Conservation (phyloP, 2,888 invertebrate species). For the Cheilosia scutellata region DNA sequence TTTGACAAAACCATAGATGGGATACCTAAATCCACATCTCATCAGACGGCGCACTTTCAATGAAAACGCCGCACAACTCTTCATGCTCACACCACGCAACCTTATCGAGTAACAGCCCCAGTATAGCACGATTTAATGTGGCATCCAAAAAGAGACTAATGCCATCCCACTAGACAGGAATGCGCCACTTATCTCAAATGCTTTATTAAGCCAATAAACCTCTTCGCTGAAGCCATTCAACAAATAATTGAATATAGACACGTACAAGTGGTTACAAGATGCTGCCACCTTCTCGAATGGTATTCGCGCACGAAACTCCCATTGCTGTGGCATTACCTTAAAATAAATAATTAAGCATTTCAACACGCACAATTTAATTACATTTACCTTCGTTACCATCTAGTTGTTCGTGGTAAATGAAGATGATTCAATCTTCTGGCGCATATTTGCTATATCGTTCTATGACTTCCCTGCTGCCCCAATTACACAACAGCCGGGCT, state of each 20-base stretch:
- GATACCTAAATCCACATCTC: too few species aligned
- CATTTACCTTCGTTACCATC: conserved; percentile 36
- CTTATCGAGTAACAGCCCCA: too few species aligned
- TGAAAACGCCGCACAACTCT: too few species aligned
- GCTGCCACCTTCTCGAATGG: background rate
- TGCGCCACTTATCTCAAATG: conserved; percentile 23
- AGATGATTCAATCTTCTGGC: conserved; percentile 65
- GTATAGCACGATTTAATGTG: too few species aligned
- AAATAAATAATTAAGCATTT: conserved; percentile 62
- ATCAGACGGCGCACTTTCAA: too few species aligned
- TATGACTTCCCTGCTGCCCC: background rate
- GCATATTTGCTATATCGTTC: background rate
- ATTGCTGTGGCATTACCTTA: too few species aligned
- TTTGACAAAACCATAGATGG: too few species aligned
- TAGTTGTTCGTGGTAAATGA: conserved; percentile 41
- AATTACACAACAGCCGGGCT: conserved; percentile 9
- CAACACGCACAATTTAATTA: conserved; percentile 71
- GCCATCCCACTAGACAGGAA: background rate
- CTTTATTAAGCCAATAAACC: conserved; percentile 55
- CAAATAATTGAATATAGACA: conserved; percentile 17
- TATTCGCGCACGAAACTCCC: conserved; percentile 17
- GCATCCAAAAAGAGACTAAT: background rate
- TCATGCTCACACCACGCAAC: background rate
- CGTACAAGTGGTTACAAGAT: conserved; percentile 11
- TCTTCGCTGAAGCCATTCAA: conserved; percentile 9